These are phyloP conservation scores for Myotis lucifugus DNA, from an alignment of 2,113 vertebrate genomes.

Conservation along the genomic window DNA sequence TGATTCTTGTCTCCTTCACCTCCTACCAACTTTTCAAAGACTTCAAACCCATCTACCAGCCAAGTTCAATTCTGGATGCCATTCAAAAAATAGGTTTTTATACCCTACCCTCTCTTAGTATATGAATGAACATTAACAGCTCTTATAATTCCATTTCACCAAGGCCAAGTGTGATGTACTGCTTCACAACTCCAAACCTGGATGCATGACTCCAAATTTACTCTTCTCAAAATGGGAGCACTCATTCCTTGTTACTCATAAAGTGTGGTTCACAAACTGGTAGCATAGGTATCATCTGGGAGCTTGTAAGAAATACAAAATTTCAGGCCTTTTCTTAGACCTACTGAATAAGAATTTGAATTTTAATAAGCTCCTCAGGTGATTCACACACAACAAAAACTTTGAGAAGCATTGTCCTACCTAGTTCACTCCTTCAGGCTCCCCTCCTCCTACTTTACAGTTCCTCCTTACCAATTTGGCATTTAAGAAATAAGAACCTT, in stretches of 20 bases:
- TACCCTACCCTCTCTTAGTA: background rate
- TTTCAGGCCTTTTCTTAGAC: background rate
- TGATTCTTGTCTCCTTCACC: background rate
- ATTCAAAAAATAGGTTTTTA: background rate
- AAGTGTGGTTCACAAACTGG: background rate
- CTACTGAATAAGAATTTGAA: background rate
- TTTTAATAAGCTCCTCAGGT: slow-evolving; percentile 33
- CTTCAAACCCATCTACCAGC: background rate
- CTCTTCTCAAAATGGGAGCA: slow-evolving; percentile 28
- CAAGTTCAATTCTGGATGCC: background rate
- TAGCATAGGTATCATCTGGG: background rate
- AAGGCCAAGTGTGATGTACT: background rate
- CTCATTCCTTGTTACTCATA: background rate
- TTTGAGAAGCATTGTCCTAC: background rate
- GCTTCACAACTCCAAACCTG: no score
- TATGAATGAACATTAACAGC: slow-evolving; percentile 2
- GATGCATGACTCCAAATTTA: background rate
- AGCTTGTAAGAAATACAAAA: background rate
- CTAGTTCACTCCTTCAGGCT: background rate
- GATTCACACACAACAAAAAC: background rate
- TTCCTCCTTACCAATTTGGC: background rate
- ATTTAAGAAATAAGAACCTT: background rate
- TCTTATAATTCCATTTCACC: slow-evolving; percentile 22
- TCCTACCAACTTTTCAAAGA: slow-evolving; percentile 14
- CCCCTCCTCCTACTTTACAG: background rate